These are phyloP conservation scores for Drosophila picticornis DNA, from an alignment of 2,888 invertebrate genomes.

Conservation along the genomic window DNA sequence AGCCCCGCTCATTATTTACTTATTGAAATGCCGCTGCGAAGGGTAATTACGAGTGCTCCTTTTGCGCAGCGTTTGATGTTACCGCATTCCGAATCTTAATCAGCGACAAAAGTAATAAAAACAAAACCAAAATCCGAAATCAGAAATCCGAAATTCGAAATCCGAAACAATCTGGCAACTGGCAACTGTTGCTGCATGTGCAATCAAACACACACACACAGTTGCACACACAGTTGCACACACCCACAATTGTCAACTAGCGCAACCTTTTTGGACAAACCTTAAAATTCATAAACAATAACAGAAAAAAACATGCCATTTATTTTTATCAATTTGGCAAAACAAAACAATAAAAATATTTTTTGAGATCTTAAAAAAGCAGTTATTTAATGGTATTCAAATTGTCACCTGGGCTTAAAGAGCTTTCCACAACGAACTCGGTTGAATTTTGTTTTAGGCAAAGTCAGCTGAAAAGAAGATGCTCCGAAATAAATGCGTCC, in stretches of 20 bases:
- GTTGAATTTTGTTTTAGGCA: not conserved
- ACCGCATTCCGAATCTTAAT: constrained; percentile 48
- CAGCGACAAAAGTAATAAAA: constrained; percentile 8
- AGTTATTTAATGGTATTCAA: not conserved
- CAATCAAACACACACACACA: constrained; percentile 13
- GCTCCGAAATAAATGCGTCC: not conserved
- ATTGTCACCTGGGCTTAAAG: not conserved
- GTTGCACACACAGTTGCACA: constrained; percentile 21
- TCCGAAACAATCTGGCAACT: constrained; percentile 37
- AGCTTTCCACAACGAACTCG: not conserved
- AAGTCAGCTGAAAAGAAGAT: not conserved
- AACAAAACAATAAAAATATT: not conserved
- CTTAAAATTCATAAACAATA: constrained; percentile 28
- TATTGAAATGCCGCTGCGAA: constrained; percentile 57
- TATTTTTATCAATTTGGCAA: constrained; percentile 23
- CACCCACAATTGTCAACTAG: constrained; percentile 30
- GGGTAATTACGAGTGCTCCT: constrained; percentile 66
- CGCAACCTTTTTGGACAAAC: constrained; percentile 49
- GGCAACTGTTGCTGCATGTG: constrained; percentile 46
- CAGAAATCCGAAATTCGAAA: constrained; percentile 1
- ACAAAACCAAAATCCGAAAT: constrained; percentile 5
- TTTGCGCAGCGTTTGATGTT: constrained; percentile 48
- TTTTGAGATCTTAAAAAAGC: not conserved
- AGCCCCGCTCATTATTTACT: constrained; percentile 42
- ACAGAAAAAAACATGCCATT: constrained; percentile 20